Conservation (phyloP, 30 jellyfish, hydroid and myxozoan genomes). For the Hydractinia symbiolongicarpus region DNA sequence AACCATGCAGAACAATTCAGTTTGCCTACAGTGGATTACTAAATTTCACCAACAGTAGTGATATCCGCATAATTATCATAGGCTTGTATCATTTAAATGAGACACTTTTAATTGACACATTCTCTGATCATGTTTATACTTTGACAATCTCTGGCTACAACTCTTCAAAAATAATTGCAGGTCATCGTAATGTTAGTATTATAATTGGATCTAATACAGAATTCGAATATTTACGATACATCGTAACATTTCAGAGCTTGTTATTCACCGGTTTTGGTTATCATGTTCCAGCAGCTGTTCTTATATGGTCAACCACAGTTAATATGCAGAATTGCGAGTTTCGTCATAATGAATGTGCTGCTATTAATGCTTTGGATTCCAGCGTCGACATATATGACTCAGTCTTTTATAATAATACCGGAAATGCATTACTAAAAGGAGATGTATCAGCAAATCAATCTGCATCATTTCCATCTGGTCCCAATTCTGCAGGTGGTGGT, state of each 20-base stretch:
- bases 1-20: slow-evolving; percentile 52
- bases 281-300: slow-evolving; percentile 42
- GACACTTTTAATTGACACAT: slow-evolving; percentile 17
- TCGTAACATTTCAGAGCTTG: slow-evolving; percentile 27
- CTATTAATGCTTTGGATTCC: slow-evolving; percentile 54
- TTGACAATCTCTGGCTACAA: background rate
- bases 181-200: slow-evolving; percentile 15
- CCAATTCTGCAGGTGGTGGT: slow-evolving; percentile 74
- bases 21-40: slow-evolving; percentile 35
- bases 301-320: slow-evolving; percentile 34
- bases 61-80: slow-evolving; percentile 20
- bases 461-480: slow-evolving; percentile 46
- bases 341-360: slow-evolving; percentile 48
- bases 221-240: slow-evolving; percentile 20
- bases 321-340: slow-evolving; percentile 30
- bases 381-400: slow-evolving; percentile 11
- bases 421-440: slow-evolving; percentile 28
- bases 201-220: slow-evolving; percentile 46
- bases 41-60: background rate
- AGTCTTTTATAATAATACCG: slow-evolving; percentile 30
- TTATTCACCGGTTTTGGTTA: slow-evolving; percentile 38
- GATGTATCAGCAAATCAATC: background rate
- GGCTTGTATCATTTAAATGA: slow-evolving; percentile 32
- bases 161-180: slow-evolving; percentile 30
- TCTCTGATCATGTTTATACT: background rate